Conservation (phyloP, 2,888 invertebrate genomes). For the Ryuthela nishihirai region DNA sequence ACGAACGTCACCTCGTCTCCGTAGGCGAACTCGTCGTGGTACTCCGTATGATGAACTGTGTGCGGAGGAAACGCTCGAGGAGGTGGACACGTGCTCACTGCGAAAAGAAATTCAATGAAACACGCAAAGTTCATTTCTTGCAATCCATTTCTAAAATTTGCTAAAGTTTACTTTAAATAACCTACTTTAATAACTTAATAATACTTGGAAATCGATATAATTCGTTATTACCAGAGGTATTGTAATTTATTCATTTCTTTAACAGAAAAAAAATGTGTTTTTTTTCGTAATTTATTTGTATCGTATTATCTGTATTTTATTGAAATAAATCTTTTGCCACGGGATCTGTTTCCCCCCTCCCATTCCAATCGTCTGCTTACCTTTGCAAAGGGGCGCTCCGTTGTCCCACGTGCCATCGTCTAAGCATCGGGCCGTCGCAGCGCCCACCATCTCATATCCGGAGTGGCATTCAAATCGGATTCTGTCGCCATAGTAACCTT, state of each 20-base stretch:
- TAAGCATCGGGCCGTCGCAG: constrained; percentile 9
- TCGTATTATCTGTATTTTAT: no score
- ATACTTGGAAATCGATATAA: background rate
- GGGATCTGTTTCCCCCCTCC: no score
- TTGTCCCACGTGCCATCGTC: constrained; percentile 30
- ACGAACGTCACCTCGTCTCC: constrained; percentile 18
- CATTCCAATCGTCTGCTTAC: constrained; percentile 1
- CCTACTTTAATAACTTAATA: background rate
- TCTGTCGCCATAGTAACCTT: constrained; percentile 60
- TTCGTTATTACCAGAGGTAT: no score
- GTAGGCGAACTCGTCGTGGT: constrained; percentile 25
- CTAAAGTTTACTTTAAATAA: background rate
- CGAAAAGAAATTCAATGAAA: background rate
- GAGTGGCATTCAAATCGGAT: constrained; percentile 76
- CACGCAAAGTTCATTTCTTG: background rate
- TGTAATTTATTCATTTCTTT: no score
- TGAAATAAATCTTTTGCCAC: no score
- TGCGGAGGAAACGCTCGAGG: constrained; percentile 15
- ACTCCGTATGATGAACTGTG: constrained; percentile 7
- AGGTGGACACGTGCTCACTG: constrained; percentile 29
- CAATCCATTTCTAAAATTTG: background rate
- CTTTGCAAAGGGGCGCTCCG: constrained; percentile 17
- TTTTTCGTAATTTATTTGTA: no score
- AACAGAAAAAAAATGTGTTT: no score
- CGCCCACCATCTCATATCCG: constrained; percentile 71